Evolutionary conservation across 2,888 invertebrate genomes (phyloP), one percentile per base, ranked within the genome.

Genomic region (Meteorus colon): DNA sequence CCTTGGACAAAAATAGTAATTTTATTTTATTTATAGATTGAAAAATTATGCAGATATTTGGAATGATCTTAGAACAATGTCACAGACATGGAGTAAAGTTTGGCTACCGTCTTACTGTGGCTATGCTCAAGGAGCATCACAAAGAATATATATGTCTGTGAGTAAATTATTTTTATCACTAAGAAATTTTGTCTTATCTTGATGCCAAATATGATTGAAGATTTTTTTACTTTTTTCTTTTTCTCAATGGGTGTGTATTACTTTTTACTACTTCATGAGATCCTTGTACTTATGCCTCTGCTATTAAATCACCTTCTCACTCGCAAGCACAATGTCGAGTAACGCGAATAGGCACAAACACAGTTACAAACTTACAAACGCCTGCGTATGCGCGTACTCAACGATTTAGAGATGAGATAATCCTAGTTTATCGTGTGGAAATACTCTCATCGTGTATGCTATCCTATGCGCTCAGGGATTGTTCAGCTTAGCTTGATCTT

Each of bases 61-160:
- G 92, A 89, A 91, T 16, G 95, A 96, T 84, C 90, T 96, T 45
- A 92, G 92, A 59, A 93, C 93, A 0, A 91, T 93, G 82, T 91
- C 93, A 0, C 92, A 94, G 80, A 90, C 92, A 2, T 93, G 94
- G 93, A 91, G 90, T 24, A 92, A 91, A 73, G 92, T 96, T 67
- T 90, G 96, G 45, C 90, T 96, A 16, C 95, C 96, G 0, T 91
- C 93, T 0, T 92, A 92, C 0, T 95, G 93, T 78, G 93, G 93
- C 0, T 94, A 94, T 85, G 94, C 94, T 80, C 91, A 92, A 51
- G 95, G 96, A 0, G 95, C 94, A 0, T 96, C 95, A 10, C 94
- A 94, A 75, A 94, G 94, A 78, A 88, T 90, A 74, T 86, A 85
- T 59, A 81, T 84, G 76, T 87, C 88, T 67, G 90, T 91, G 83